These are phyloP conservation scores for Agonum fuliginosum DNA, from an alignment of 2,888 invertebrate genomes.

Conservation along the genomic window DNA sequence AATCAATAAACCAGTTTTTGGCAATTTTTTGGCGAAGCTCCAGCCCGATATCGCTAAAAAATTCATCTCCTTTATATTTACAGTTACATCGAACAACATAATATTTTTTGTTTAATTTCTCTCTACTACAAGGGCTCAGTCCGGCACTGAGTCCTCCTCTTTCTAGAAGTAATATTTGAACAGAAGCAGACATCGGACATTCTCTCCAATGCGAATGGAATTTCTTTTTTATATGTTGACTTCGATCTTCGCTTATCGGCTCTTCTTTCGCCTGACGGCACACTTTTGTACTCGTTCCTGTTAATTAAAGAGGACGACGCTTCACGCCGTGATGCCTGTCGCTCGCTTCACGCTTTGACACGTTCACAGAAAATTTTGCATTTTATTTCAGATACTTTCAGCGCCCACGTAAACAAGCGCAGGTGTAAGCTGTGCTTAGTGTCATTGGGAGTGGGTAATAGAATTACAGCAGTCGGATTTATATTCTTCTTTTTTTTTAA, in stretches of 20 bases:
- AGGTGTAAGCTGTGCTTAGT: not conserved
- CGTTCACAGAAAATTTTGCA: not conserved
- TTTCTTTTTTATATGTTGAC: constrained; percentile 56
- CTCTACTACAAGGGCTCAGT: too few species aligned
- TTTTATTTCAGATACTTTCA: not conserved
- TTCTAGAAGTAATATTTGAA: constrained; percentile 51
- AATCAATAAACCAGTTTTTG: too few species aligned
- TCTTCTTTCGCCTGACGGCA: constrained; percentile 38
- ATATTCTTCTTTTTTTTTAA: not conserved
- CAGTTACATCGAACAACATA: too few species aligned
- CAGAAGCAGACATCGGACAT: constrained; percentile 21
- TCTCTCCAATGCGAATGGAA: constrained; percentile 39
- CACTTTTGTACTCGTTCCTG: constrained; percentile 33
- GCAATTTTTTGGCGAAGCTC: too few species aligned
- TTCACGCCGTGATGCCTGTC: not conserved
- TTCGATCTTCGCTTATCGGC: constrained; percentile 50
- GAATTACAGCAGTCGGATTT: not conserved
- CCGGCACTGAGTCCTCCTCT: too few species aligned
- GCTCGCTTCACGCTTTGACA: not conserved
- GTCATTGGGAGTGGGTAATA: not conserved
- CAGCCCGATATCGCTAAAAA: too few species aligned
- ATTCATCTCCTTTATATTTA: too few species aligned
- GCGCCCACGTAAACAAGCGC: not conserved
- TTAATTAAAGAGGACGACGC: constrained; percentile 34
- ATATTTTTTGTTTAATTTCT: too few species aligned